These are phyloP conservation scores for Henicopernis longicauda DNA, from an alignment of 2,113 vertebrate genomes.

Conservation along the genomic window DNA sequence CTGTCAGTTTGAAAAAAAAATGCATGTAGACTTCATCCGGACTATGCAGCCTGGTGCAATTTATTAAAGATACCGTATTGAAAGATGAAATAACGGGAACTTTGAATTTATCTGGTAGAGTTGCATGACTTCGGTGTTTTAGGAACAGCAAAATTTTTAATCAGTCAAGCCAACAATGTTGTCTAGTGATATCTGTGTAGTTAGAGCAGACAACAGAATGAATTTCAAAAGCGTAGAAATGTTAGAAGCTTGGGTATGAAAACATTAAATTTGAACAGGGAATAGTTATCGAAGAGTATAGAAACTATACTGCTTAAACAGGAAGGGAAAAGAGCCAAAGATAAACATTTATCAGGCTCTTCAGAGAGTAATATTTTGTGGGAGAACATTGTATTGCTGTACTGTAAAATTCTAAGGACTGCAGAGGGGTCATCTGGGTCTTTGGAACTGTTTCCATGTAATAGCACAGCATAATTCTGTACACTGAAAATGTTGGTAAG, in stretches of 20 bases:
- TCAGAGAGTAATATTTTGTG: not conserved
- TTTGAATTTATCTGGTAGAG: not conserved
- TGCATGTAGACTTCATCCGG: not conserved
- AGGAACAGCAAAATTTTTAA: not conserved
- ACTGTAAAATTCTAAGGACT: not conserved
- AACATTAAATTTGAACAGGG: not conserved
- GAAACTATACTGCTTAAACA: slow-evolving; percentile 8
- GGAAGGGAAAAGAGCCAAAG: slow-evolving; percentile 8
- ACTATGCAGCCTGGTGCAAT: not conserved
- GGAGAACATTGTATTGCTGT: not conserved
- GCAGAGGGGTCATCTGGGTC: not conserved
- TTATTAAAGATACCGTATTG: slow-evolving; percentile 16
- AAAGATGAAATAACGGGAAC: not conserved
- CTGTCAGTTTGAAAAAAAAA: not conserved
- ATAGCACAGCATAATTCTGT: not conserved
- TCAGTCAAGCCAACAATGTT: not conserved
- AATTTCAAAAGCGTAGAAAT: not conserved
- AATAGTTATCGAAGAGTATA: not conserved
- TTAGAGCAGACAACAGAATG: not conserved
- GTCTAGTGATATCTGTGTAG: not conserved
- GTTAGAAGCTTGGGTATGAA: not conserved
- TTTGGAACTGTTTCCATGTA: not conserved
- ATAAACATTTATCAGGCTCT: slow-evolving; percentile 24
- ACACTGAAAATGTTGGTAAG: not conserved
- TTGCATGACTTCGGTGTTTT: not conserved